Conservation (phyloP, 2,113 vertebrate genomes). For the Cottus gobio region DNA sequence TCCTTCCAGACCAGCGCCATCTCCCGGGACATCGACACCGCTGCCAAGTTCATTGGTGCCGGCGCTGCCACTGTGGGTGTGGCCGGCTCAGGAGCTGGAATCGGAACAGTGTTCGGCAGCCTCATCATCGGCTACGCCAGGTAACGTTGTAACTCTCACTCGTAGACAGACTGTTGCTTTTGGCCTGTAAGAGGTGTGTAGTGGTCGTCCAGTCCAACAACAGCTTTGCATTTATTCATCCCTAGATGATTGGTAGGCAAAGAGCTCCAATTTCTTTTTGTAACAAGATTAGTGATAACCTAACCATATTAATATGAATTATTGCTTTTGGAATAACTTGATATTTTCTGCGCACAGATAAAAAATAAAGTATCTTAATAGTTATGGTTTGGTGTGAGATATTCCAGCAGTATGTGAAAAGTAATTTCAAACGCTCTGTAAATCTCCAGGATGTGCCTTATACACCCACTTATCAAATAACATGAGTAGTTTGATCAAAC, state of each 20-base stretch:
- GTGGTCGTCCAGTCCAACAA: too few species aligned
- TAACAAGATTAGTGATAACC: too few species aligned
- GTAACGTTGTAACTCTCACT: conserved; percentile 52
- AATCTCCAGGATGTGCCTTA: too few species aligned
- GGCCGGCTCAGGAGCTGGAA: conserved; percentile 85
- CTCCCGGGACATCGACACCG: conserved; percentile 85
- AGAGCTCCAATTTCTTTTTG: too few species aligned
- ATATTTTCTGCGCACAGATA: background rate
- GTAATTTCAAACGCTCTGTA: too few species aligned
- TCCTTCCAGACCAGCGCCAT: conserved; percentile 82
- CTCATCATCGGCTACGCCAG: conserved; percentile 87
- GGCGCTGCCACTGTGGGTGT: conserved; percentile 87
- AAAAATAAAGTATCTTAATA: background rate
- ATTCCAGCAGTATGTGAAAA: background rate
- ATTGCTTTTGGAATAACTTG: background rate
- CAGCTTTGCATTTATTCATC: too few species aligned
- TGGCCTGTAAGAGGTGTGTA: too few species aligned
- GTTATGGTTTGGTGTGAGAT: background rate
- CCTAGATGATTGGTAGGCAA: too few species aligned
- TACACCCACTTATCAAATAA: too few species aligned
- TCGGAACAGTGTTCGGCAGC: conserved; percentile 86
- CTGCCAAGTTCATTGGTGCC: conserved; percentile 86
- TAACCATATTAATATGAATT: too few species aligned
- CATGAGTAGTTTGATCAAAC: too few species aligned
- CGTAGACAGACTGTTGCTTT: too few species aligned